Conservation (phyloP, 2,888 invertebrate genomes). For the Melanargia galathea region DNA sequence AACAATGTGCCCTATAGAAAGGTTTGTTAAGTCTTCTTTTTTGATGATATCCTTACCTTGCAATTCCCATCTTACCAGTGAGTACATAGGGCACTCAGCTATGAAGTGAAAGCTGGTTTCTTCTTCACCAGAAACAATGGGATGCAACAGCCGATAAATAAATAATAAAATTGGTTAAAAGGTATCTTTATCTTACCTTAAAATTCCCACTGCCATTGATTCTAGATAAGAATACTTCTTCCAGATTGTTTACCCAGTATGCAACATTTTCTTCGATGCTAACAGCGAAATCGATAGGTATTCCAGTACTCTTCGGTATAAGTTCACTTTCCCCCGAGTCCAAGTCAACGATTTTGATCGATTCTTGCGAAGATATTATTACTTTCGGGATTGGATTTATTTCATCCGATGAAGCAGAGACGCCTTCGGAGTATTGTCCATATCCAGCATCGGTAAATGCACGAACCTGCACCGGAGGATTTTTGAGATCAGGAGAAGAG, state of each 20-base stretch:
- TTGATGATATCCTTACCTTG: too few relatives aligned
- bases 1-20: too few relatives aligned
- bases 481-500: not conserved
- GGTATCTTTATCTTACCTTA: conserved; percentile 59
- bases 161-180: too few relatives aligned
- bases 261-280: conserved; percentile 87
- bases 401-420: conserved; percentile 83
- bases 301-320: conserved; percentile 84
- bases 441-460: conserved; percentile 91
- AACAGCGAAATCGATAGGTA: conserved; percentile 86
- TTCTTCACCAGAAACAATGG: too few relatives aligned
- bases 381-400: conserved; percentile 91
- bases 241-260: conserved; percentile 91
- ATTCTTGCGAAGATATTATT: conserved; percentile 87
- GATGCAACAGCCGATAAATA: too few relatives aligned
- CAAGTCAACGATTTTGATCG: conserved; percentile 88
- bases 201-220: conserved; percentile 79
- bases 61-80: too few relatives aligned
- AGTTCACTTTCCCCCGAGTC: conserved; percentile 85
- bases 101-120: too few relatives aligned
- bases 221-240: conserved; percentile 85
- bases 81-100: too few relatives aligned
- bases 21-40: too few relatives aligned
- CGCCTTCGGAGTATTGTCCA: conserved; percentile 85
- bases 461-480: conserved; percentile 82